These are phyloP conservation scores for Eugnorisma glareosa DNA, from an alignment of 2,888 invertebrate species.

Conservation along the genomic window DNA sequence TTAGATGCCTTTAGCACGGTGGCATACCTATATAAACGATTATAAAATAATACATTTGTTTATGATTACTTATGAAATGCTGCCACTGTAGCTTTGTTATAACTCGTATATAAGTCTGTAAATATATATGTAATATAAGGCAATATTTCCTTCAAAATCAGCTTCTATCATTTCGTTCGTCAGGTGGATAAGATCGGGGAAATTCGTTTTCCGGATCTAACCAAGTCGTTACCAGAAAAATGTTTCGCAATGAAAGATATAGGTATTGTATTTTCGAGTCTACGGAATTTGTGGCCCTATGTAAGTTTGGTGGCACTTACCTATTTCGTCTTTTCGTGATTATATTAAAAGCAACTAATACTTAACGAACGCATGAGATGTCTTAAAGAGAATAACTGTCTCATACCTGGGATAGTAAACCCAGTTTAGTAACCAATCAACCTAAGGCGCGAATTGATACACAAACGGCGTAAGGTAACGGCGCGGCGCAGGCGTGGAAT, in stretches of 20 bases:
- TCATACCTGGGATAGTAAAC: neutral
- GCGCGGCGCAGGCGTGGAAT: too few species aligned
- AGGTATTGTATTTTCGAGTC: neutral
- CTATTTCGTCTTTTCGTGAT: neutral
- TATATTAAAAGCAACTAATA: neutral
- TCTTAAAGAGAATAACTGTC: neutral
- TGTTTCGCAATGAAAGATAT: neutral
- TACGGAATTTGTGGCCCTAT: neutral
- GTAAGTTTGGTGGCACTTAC: neutral
- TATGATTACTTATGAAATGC: constrained; percentile 71
- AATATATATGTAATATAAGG: constrained; percentile 45
- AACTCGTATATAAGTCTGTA: constrained; percentile 71
- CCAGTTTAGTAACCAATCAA: constrained; percentile 11
- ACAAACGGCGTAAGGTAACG: too few species aligned
- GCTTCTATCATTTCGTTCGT: constrained; percentile 25
- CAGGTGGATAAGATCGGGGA: constrained; percentile 35
- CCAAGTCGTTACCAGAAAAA: neutral
- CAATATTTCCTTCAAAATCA: constrained; percentile 31
- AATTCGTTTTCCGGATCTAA: constrained; percentile 43
- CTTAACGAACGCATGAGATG: neutral
- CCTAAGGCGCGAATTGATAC: too few species aligned
- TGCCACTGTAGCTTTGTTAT: constrained; percentile 85
- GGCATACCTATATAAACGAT: constrained; percentile 71
- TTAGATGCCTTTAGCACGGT: constrained; percentile 87
- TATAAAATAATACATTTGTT: constrained; percentile 58